Percentiles rank a stretch among this genome's conserved stretches.
Evolutionary conservation across 2,888 invertebrate species (phyloP).

Genomic region (Galerucella pusilla): DNA sequence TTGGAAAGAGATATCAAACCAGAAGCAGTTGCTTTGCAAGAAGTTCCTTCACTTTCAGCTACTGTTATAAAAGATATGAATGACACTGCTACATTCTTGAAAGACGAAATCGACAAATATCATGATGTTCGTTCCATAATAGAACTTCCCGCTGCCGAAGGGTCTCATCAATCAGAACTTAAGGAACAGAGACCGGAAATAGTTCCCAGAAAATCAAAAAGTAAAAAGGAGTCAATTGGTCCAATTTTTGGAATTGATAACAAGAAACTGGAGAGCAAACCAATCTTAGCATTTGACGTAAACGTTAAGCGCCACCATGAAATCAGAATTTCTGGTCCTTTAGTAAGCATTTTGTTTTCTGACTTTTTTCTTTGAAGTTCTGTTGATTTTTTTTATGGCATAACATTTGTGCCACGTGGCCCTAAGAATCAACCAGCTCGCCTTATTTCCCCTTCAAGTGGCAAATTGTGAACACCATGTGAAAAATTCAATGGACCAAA

Average conservation of each 20-base stretch:
- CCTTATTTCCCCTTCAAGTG: too few relatives aligned
- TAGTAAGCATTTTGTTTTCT: too few relatives aligned
- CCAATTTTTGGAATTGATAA: slow-evolving; percentile 48
- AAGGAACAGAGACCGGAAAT: not conserved
- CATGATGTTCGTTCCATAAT: slow-evolving; percentile 36
- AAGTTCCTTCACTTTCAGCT: too few relatives aligned
- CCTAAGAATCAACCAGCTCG: too few relatives aligned
- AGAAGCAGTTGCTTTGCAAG: too few relatives aligned
- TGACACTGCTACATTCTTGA: slow-evolving; percentile 35
- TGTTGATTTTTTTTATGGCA: too few relatives aligned
- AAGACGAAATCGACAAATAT: slow-evolving; percentile 33
- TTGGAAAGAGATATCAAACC: too few relatives aligned
- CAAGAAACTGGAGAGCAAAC: slow-evolving; percentile 51
- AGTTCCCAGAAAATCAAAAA: slow-evolving; percentile 21
- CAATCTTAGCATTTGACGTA: slow-evolving; percentile 45
- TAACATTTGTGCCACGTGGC: too few relatives aligned
- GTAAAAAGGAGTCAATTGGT: slow-evolving; percentile 3
- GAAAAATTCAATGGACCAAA: too few relatives aligned
- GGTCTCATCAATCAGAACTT: not conserved
- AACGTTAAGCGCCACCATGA: slow-evolving; percentile 6
- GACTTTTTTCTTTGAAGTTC: too few relatives aligned
- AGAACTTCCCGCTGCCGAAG: slow-evolving; percentile 15
- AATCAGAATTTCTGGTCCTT: not conserved
- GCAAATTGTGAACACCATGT: too few relatives aligned
- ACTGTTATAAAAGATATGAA: too few relatives aligned